Evolutionary conservation across 2,888 invertebrate species (phyloP).

Genomic region (Halocaridina rubra): DNA sequence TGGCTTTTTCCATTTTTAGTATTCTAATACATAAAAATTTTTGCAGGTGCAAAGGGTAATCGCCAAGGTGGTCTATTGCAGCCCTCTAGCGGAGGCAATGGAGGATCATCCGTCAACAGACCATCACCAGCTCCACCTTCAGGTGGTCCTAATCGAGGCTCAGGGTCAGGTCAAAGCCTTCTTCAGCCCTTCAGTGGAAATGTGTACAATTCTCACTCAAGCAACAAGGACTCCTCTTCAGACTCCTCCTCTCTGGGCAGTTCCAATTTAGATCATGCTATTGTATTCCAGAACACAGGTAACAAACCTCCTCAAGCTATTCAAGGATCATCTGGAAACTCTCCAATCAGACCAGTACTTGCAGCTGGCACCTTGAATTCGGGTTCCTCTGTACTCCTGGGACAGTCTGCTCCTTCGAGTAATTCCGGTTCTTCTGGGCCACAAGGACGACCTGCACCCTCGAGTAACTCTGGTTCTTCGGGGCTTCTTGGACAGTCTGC

Average conservation of each 20-base stretch:
- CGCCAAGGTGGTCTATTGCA: background rate
- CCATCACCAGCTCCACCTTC: background rate
- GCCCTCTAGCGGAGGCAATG: background rate
- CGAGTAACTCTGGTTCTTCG: no score
- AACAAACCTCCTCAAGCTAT: background rate
- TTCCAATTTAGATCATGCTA: background rate
- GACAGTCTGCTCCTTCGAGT: no score
- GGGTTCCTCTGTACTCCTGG: background rate
- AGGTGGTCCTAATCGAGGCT: background rate
- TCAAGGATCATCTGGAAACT: background rate
- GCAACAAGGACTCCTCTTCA: background rate
- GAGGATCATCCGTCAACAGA: no score
- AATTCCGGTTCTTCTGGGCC: background rate
- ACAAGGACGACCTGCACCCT: no score
- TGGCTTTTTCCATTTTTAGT: no score
- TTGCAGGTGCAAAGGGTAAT: background rate
- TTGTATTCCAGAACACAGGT: background rate
- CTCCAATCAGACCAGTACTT: background rate
- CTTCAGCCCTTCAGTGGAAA: background rate
- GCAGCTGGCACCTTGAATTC: background rate
- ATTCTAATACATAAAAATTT: no score
- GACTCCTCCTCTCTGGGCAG: background rate
- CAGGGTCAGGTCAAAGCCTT: background rate
- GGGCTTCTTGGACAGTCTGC: no score
- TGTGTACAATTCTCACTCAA: background rate